These are phyloP conservation scores for Eilema caniola DNA, from an alignment of 2,888 invertebrate species.

Conservation along the genomic window DNA sequence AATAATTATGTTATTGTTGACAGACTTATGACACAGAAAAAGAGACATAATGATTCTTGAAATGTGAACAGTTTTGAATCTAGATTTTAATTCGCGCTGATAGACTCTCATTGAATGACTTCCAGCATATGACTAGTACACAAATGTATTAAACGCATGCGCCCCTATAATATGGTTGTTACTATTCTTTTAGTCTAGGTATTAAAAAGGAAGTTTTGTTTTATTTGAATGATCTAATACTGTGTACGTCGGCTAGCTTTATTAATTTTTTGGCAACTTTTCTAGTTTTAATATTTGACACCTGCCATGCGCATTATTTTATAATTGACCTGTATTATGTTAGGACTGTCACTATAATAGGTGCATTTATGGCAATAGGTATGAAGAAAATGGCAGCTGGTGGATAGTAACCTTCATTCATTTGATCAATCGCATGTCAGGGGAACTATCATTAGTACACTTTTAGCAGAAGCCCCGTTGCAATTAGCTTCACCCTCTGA, in stretches of 20 bases:
- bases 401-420: conserved; percentile 30
- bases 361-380: conserved; percentile 31
- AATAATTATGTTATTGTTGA: conserved; percentile 13
- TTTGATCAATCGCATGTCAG: conserved; percentile 35
- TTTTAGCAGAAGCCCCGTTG: conserved; percentile 23
- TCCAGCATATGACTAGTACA: background rate
- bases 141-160: no score
- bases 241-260: no score
- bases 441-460: conserved; percentile 44
- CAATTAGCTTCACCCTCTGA: conserved; percentile 35
- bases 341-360: conserved; percentile 17
- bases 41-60: background rate
- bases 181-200: no score
- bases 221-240: no score
- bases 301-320: background rate
- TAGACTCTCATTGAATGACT: background rate
- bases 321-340: no score
- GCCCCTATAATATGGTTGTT: no score
- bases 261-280: no score
- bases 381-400: conserved; percentile 44
- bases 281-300: background rate
- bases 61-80: conserved; percentile 1
- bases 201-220: no score
- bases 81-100: background rate
- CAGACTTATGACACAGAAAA: background rate